Conservation (phyloP, 1,140 invertebrate genomes). For the Drosophila auraria region DNA sequence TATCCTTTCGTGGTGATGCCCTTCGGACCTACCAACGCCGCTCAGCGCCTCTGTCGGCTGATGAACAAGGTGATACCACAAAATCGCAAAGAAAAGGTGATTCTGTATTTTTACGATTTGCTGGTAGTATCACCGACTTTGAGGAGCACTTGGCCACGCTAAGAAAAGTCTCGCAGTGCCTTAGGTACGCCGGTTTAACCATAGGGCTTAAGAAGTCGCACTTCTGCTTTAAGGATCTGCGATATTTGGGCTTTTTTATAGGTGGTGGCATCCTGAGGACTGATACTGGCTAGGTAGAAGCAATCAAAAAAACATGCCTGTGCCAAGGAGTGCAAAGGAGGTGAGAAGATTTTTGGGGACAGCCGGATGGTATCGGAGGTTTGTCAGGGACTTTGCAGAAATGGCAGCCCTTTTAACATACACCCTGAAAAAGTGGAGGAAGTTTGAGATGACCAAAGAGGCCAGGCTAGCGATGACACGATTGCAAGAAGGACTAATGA, state of each 20-base stretch:
- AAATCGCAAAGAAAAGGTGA: not conserved
- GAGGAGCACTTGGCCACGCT: too few species aligned
- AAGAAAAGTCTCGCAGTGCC: too few species aligned
- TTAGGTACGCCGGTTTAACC: slow-evolving; percentile 85
- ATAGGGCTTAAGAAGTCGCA: slow-evolving; percentile 85
- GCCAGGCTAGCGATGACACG: not conserved
- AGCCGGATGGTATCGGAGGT: slow-evolving; percentile 29
- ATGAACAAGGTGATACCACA: slow-evolving; percentile 6
- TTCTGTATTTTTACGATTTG: slow-evolving; percentile 1
- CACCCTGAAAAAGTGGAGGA: slow-evolving; percentile 1
- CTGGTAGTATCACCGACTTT: not conserved
- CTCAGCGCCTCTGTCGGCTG: slow-evolving; percentile 13
- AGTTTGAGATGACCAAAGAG: not conserved
- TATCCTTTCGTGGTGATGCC: too few species aligned
- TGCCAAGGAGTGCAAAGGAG: slow-evolving; percentile 19
- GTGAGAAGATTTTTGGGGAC: slow-evolving; percentile 22
- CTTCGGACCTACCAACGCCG: too few species aligned
- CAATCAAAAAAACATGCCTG: slow-evolving; percentile 32
- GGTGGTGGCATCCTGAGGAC: slow-evolving; percentile 26
- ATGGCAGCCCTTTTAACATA: slow-evolving; percentile 10
- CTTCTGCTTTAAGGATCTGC: slow-evolving; percentile 71
- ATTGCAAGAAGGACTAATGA: not conserved
- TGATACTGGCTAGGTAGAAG: slow-evolving; percentile 41
- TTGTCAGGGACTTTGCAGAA: slow-evolving; percentile 16
- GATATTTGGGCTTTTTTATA: slow-evolving; percentile 38